These are phyloP conservation scores for Aplodontia rufa DNA, from an alignment of 2,113 vertebrate species.

Conservation along the genomic window DNA sequence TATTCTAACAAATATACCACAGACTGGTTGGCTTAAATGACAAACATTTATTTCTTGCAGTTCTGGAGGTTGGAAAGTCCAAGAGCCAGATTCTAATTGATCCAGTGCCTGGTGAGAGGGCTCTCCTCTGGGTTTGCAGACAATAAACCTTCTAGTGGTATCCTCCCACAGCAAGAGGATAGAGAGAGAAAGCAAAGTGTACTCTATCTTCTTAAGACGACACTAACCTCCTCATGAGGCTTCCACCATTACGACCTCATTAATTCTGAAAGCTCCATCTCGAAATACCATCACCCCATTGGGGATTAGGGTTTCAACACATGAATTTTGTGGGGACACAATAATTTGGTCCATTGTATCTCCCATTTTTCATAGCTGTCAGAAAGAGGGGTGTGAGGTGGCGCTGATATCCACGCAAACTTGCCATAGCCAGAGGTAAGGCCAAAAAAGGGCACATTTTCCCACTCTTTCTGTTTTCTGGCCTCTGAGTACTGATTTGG, in stretches of 20 bases:
- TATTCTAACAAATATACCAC: background rate
- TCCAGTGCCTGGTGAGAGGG: background rate
- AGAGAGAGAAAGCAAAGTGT: background rate
- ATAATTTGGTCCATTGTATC: background rate
- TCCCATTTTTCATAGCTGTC: background rate
- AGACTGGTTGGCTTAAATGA: background rate
- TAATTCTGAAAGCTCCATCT: background rate
- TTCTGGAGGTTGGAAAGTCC: background rate
- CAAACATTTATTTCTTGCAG: background rate
- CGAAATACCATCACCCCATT: background rate
- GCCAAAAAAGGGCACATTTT: background rate
- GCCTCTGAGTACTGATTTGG: background rate
- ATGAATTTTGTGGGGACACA: background rate
- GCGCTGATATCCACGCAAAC: background rate
- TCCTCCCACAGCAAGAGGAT: background rate
- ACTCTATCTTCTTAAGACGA: background rate
- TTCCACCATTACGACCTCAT: background rate
- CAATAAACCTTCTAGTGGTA: background rate
- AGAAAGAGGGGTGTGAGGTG: no score
- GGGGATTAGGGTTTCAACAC: background rate
- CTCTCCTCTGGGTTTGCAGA: background rate
- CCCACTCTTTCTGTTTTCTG: background rate
- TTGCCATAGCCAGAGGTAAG: background rate
- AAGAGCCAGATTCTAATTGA: background rate
- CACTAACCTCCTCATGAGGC: background rate